Evolutionary conservation across 1,140 invertebrate genomes (phyloP), one percentile per base, ranked within the genome.

Genomic region (Triops cancriformis): DNA sequence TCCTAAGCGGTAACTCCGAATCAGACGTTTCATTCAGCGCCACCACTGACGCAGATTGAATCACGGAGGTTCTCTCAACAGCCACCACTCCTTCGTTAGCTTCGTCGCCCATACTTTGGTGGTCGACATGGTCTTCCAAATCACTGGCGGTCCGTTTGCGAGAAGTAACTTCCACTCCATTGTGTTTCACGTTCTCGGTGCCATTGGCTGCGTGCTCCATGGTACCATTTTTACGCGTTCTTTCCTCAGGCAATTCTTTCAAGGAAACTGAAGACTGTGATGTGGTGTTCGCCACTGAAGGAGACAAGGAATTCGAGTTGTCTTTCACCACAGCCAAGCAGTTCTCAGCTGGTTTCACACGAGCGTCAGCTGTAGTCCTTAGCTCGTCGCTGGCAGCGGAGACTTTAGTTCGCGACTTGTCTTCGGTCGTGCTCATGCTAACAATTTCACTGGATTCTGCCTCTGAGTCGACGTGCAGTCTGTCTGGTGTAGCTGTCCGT

Each of bases 101-200:
- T 23, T 64, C 51, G 51, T 64, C 51, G 51, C 51, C 51, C 51
- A 23, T 64, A 64, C 14, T 64, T 18, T 64, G 7, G 51, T 64
- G 23, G 51, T 64, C 23, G 51, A n/a, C 14, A 23, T 64, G 6
- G 51, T 64, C 51, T 64, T 64, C 51, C 51, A 64, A n/a, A 18
- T 64, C 51, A 64, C 51, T 64, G 51, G 51, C 51, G 51, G 51
- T 64, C 51, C 51, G 51, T 64, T 64, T 64, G 51, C 51, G 51
- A 23, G 51, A n/a, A 14, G 18, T 64, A 64, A 64, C 14, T 64
- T 64, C 51, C 51, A 64, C 51, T 23, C 51, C 51, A 64, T 64
- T 64, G 14, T 64, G 51, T 64, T 64, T 64, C 51, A 64, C 51
- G 51, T n/a, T 18, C 23, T 64, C 51, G 14, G 51, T 64, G 51